Conservation (phyloP, 2,888 invertebrate genomes). For the Limnephilus lunatus region DNA sequence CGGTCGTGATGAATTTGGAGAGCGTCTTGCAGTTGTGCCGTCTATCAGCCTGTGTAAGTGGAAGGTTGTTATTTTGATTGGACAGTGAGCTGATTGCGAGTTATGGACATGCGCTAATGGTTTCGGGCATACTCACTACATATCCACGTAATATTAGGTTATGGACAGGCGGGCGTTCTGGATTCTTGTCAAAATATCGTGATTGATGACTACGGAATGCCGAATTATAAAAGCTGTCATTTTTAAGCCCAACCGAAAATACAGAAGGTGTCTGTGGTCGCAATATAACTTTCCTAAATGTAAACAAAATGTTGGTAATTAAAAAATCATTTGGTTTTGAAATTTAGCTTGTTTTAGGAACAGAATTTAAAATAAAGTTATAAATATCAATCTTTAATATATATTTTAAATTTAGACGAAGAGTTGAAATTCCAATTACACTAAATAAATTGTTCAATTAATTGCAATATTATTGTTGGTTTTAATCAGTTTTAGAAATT, state of each 20-base stretch:
- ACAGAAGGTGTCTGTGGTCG: neutral
- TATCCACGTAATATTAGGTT: neutral
- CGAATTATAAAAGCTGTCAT: neutral
- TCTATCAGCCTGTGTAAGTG: constrained; percentile 23
- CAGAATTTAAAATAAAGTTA: neutral
- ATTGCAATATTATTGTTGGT: neutral
- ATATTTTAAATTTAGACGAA: neutral
- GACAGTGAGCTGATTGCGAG: constrained; percentile 44
- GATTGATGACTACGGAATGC: neutral
- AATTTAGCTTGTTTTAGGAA: neutral
- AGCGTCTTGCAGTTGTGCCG: neutral
- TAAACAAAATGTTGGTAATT: neutral
- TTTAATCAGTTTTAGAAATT: neutral
- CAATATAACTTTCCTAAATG: neutral
- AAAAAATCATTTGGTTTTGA: neutral
- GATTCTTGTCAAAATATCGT: constrained; percentile 16
- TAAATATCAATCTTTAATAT: neutral
- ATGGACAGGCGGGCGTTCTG: neutral
- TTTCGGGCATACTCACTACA: neutral
- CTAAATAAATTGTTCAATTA: neutral
- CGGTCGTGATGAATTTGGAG: neutral
- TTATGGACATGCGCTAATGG: constrained; percentile 44
- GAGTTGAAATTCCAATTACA: neutral
- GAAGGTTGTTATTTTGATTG: constrained; percentile 42
- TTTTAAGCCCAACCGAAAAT: neutral